Evolutionary conservation across 2,888 invertebrate genomes (phyloP).

Genomic region (Magallana nippona): DNA sequence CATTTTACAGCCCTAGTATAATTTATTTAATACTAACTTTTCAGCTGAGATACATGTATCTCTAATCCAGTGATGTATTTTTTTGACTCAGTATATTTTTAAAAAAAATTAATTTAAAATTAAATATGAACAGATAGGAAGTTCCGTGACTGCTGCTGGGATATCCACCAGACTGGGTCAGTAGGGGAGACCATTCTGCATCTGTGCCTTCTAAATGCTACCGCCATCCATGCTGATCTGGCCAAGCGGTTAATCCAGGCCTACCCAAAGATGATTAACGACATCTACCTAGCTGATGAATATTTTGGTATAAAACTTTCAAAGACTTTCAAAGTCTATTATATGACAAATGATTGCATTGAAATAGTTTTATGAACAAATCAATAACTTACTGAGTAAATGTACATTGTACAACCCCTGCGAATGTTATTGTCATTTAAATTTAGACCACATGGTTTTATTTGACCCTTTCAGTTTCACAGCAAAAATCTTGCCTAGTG

Average conservation of each 20-base stretch:
- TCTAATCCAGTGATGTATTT: no score
- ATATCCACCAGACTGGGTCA: slow-evolving; percentile 93
- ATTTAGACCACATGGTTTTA: no score
- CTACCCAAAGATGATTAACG: slow-evolving; percentile 97
- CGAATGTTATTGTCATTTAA: no score
- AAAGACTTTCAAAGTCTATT: no score
- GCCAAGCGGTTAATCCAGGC: slow-evolving; percentile 93
- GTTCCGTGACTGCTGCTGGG: slow-evolving; percentile 94
- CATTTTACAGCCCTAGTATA: no score
- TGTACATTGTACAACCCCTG: no score
- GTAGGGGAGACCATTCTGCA: slow-evolving; percentile 98
- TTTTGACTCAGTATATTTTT: neutral
- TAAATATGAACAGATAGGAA: slow-evolving; percentile 77
- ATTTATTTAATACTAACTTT: no score
- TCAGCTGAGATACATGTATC: no score
- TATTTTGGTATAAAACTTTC: slow-evolving; percentile 88
- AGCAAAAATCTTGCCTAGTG: no score
- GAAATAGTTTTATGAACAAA: no score
- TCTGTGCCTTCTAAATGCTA: slow-evolving; percentile 93
- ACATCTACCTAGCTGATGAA: slow-evolving; percentile 97
- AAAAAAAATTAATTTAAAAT: neutral
- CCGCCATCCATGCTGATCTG: slow-evolving; percentile 93
- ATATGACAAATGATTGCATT: neutral
- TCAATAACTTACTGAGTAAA: no score
- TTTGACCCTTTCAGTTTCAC: no score